phyloP scores from a whole-genome alignment of 1,140 invertebrate species.

The Aricia agestis region DNA sequence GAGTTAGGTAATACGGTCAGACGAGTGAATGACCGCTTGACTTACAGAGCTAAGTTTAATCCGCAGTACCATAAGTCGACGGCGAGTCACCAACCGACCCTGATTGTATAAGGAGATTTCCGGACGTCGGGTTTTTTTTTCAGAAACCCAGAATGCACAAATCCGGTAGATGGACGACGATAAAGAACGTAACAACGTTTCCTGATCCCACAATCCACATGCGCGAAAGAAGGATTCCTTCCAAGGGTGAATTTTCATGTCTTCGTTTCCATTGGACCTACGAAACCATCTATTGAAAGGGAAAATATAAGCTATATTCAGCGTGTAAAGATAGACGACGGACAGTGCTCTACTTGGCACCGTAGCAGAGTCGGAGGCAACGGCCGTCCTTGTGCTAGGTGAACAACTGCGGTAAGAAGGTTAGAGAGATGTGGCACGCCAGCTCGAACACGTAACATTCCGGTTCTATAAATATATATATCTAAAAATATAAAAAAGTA shows the following conservation, averaged over 20 bases:
- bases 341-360: slow-evolving; percentile 17
- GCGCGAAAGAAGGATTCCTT: background rate
- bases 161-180: background rate
- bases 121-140: background rate
- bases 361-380: slow-evolving; percentile 28
- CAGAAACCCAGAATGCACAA: background rate
- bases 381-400: slow-evolving; percentile 39
- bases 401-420: slow-evolving; percentile 24
- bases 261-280: background rate
- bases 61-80: background rate
- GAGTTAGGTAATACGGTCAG: background rate
- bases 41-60: background rate
- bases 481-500: background rate
- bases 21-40: slow-evolving; percentile 2
- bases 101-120: slow-evolving; percentile 3
- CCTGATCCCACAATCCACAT: background rate
- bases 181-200: background rate
- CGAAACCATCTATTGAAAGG: background rate
- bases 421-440: slow-evolving; percentile 25
- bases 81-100: background rate
- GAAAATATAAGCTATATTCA: too few species aligned
- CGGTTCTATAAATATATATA: background rate
- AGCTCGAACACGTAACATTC: background rate
- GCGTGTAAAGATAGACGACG: slow-evolving; percentile 11
- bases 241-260: background rate